Base-by-base conservation (phyloP, 2,113 vertebrate species). In the Daphoenositta chrysoptera region DNA sequence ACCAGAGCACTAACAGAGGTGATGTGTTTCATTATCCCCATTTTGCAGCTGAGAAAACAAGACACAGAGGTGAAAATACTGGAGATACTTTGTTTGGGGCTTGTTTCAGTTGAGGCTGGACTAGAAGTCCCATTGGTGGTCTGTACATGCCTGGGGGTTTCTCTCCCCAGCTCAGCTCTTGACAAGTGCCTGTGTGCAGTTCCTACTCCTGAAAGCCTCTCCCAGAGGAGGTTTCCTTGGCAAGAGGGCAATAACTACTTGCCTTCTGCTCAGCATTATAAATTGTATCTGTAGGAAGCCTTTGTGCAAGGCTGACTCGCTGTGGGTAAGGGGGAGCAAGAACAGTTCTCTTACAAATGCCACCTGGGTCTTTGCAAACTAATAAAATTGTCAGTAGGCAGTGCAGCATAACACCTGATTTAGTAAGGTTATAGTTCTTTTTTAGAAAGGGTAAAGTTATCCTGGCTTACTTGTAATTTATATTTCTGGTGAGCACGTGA, bases 31-130 rank as follows among this genome's bases (percentile, higher is more conserved):
- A 40, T 93, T 88, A 76, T 80, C 28, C 53, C n/a, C 13, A 15
- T 90, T 93, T 83, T 63, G 81, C 71, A 90, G 70, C 90, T 83
- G 83, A 91, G 90, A 45, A 95, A 92, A 92, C 90, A 83, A 77
- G 66, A 30, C 44, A 28, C 1, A 7, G 61, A 76, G 31, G 23
- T 57, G 37, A 79, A 87, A 87, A 54, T 79, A 85, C 50, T 88
- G 88, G 78, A 53, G 40, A 57, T 76, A 21, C 26, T 90, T 86
- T n/a, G 50, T 75, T 72, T 80, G 40, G 64, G 87, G n/a, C 42
- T 91, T 73, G 37, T 15, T 70, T 63, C n/a, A 26, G 28, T n/a
- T 73, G 61, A 82, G 61, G 61, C 77, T 56, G 57, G 14, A 15
- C 44, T 84, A 37, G 44, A 72, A 84, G 16, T 61, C 58, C 17